phyloP scores from a whole-genome alignment of 2,113 vertebrate species.

The Epinephelus fuscoguttatus region DNA sequence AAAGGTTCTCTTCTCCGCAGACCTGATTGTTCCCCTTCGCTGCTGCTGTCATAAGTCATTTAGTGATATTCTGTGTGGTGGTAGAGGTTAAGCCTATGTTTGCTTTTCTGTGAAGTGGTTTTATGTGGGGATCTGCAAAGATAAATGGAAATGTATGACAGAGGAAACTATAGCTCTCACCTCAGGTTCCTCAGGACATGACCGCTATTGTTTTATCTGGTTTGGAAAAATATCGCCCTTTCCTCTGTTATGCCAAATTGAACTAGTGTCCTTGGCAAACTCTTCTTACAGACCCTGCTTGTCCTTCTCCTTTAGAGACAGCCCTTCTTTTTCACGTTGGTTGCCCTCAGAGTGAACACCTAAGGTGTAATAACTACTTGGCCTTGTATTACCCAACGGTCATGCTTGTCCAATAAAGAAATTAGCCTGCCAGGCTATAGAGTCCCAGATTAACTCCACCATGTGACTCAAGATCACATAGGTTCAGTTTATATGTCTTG shows the following conservation, averaged over 20 bases:
- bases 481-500: neutral
- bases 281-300: conserved; percentile 1
- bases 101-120: conserved; percentile 29
- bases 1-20: conserved; percentile 20
- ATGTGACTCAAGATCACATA: conserved; percentile 8
- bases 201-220: conserved; percentile 14
- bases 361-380: conserved; percentile 11
- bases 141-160: conserved; percentile 50
- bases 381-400: conserved; percentile 3
- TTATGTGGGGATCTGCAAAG: conserved; percentile 42
- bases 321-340: conserved; percentile 17
- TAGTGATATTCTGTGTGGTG: conserved; percentile 17
- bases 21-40: neutral
- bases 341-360: conserved; percentile 12
- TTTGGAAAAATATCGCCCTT: neutral
- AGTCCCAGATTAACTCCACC: neutral
- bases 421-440: neutral
- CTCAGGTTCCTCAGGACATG: conserved; percentile 2
- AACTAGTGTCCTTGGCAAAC: neutral
- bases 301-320: conserved; percentile 15
- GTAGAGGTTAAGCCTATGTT: conserved; percentile 26
- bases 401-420: conserved; percentile 30
- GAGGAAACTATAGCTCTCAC: neutral
- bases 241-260: neutral
- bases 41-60: conserved; percentile 22